Percentiles rank a stretch among this genome's conserved stretches.
Conservation (phyloP, 2,888 invertebrate genomes). For the Thyatira batis region DNA sequence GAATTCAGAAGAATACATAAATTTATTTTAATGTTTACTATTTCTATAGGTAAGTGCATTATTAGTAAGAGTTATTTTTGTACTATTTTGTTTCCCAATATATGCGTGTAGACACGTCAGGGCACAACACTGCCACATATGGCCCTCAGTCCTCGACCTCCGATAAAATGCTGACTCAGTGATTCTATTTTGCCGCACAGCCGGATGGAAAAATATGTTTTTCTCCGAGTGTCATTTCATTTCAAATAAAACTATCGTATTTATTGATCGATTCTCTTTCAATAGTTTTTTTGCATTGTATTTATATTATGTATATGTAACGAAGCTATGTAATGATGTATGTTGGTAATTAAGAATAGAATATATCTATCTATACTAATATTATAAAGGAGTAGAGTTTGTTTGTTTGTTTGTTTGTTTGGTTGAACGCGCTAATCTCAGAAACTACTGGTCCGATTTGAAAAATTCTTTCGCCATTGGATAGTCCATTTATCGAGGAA, state of each 20-base stretch:
- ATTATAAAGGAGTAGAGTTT: too few relatives aligned
- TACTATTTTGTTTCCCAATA: background rate
- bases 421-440: too few relatives aligned
- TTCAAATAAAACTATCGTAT: constrained; percentile 36
- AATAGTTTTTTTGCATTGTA: constrained; percentile 1
- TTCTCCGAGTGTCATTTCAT: constrained; percentile 35
- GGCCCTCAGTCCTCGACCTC: constrained; percentile 42
- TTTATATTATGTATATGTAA: too few relatives aligned
- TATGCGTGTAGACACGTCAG: constrained; percentile 15
- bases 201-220: constrained; percentile 56
- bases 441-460: too few relatives aligned
- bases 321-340: too few relatives aligned
- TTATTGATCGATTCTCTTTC: constrained; percentile 32
- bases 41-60: background rate
- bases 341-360: too few relatives aligned
- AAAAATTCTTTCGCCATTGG: too few relatives aligned
- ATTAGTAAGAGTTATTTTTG: background rate
- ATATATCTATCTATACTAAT: too few relatives aligned
- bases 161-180: constrained; percentile 48
- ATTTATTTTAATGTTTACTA: background rate
- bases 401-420: too few relatives aligned
- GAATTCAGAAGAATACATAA: background rate
- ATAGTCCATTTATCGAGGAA: too few relatives aligned
- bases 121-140: constrained; percentile 49
- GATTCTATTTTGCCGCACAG: constrained; percentile 45